phyloP scores from a whole-genome alignment of 2,797 vertebrate species.

The Onychomys torridus region DNA sequence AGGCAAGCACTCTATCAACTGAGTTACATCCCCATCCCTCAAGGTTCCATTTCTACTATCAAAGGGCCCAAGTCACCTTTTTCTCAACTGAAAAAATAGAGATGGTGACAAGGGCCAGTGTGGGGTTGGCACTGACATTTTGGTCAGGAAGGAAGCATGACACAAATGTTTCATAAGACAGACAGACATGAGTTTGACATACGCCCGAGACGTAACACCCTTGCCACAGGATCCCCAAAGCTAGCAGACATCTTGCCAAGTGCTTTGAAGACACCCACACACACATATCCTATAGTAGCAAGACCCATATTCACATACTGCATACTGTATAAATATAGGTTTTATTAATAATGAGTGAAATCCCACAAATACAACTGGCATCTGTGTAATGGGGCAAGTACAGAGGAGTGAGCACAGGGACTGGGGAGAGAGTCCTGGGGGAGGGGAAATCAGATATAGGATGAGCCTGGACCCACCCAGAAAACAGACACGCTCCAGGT shows the following conservation, averaged over 20 bases:
- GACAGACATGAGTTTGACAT: background rate
- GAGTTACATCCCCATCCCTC: background rate
- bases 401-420: background rate
- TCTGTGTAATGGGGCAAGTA: slow-evolving; percentile 41
- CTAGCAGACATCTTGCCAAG: background rate
- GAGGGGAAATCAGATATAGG: background rate
- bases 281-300: background rate
- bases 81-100: background rate
- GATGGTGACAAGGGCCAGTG: background rate
- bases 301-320: background rate
- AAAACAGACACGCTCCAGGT: background rate
- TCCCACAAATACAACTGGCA: slow-evolving; percentile 84
- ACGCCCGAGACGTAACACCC: background rate
- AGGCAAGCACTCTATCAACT: background rate
- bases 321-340: slow-evolving; percentile 89
- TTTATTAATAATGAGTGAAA: slow-evolving; percentile 89
- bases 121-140: background rate
- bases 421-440: background rate
- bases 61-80: background rate
- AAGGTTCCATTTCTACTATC: background rate
- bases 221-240: background rate
- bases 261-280: background rate
- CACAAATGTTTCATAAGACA: background rate
- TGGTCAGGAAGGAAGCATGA: background rate
- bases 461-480: background rate